These are phyloP conservation scores for Emys orbicularis DNA, from an alignment of 2,797 vertebrate species.

Conservation along the genomic window DNA sequence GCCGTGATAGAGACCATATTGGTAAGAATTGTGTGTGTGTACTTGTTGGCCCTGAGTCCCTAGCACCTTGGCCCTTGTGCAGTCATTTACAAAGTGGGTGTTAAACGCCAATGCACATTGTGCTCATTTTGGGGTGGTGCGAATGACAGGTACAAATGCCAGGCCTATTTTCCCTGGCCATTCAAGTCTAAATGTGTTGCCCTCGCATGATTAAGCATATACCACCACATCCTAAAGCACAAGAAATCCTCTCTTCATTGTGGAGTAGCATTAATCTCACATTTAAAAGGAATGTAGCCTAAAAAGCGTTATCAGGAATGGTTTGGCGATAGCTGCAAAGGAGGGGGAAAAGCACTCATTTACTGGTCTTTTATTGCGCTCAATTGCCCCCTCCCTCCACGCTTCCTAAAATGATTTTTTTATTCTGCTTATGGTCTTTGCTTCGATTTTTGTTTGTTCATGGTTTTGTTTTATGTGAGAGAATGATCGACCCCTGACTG, in stretches of 20 bases:
- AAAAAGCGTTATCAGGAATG: background rate
- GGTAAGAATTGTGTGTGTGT: background rate
- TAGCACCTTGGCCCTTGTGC: background rate
- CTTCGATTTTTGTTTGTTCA: background rate
- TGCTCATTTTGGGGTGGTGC: background rate
- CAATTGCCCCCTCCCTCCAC: background rate
- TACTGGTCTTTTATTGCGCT: background rate
- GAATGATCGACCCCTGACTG: background rate
- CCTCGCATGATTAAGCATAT: background rate
- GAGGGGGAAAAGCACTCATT: background rate
- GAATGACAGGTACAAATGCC: background rate
- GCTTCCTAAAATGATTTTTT: background rate
- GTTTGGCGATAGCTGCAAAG: background rate
- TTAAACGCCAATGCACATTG: background rate
- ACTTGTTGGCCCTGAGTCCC: background rate
- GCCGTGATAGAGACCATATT: background rate
- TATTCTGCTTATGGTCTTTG: background rate
- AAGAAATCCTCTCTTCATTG: background rate
- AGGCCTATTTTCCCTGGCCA: background rate
- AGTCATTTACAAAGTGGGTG: background rate
- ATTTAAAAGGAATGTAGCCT: background rate
- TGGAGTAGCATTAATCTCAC: background rate
- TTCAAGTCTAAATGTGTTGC: background rate
- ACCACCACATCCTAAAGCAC: background rate
- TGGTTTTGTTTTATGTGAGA: background rate